These are phyloP conservation scores for Orchesella flavescens DNA, from an alignment of 2,888 invertebrate genomes.

Conservation along the genomic window DNA sequence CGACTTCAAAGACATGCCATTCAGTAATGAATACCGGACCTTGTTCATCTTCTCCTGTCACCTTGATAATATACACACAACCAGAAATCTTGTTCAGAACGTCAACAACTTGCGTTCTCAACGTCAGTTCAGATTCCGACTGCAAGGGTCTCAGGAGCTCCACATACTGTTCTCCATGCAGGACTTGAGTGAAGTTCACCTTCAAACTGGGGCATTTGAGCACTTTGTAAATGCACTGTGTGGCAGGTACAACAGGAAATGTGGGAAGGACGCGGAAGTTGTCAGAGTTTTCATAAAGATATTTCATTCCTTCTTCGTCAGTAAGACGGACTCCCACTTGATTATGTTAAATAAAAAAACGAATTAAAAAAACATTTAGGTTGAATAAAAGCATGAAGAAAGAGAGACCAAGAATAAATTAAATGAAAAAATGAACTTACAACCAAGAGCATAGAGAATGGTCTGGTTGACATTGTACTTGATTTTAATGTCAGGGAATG, in stretches of 20 bases:
- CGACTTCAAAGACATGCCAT: conserved; percentile 84
- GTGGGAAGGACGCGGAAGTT: conserved; percentile 89
- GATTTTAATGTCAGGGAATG: conserved; percentile 61
- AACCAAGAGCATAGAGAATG: conserved; percentile 92
- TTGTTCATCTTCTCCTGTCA: conserved; percentile 81
- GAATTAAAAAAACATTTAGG: background rate
- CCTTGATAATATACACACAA: conserved; percentile 85
- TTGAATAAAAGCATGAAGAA: too few relatives aligned
- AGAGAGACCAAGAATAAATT: too few relatives aligned
- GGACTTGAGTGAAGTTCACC: conserved; percentile 84
- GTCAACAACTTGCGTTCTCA: conserved; percentile 82
- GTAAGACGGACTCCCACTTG: conserved; percentile 75
- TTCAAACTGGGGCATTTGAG: conserved; percentile 81
- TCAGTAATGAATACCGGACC: conserved; percentile 86
- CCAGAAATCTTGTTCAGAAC: conserved; percentile 97
- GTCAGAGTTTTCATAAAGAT: conserved; percentile 91
- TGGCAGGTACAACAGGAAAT: conserved; percentile 87
- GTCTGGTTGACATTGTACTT: conserved; percentile 78
- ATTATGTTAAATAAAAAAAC: conserved; percentile 73
- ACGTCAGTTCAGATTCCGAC: conserved; percentile 76
- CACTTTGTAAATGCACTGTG: conserved; percentile 78
- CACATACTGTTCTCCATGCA: conserved; percentile 98
- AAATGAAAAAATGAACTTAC: too few relatives aligned
- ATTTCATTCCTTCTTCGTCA: conserved; percentile 80
- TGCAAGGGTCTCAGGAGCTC: conserved; percentile 81